These are phyloP conservation scores for Amblyopsis hoosieri DNA, from an alignment of 2,797 vertebrate genomes.

Conservation along the genomic window DNA sequence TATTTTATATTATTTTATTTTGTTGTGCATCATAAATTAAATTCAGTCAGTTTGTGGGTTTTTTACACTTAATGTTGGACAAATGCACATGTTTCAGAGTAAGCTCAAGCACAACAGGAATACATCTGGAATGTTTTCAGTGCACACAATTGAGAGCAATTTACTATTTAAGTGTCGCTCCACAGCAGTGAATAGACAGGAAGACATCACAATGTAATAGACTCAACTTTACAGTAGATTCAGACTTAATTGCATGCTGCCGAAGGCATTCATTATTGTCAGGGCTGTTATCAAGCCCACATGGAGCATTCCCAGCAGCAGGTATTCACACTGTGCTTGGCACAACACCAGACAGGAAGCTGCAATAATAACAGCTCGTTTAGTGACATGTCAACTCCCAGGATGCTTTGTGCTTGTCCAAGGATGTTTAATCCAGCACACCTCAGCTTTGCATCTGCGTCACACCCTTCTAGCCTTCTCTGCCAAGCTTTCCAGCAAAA, in stretches of 20 bases:
- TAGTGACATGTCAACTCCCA: conserved; percentile 25
- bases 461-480: conserved; percentile 23
- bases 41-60: conserved; percentile 39
- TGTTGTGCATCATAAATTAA: conserved; percentile 42
- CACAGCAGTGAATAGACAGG: conserved; percentile 30
- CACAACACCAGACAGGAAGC: conserved; percentile 53
- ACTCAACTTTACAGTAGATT: conserved; percentile 37
- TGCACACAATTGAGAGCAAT: conserved; percentile 11
- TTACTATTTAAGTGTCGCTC: conserved; percentile 8
- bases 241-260: conserved; percentile 20
- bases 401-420: conserved; percentile 17
- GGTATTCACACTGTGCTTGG: conserved; percentile 42
- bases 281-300: conserved; percentile 34
- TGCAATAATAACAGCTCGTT: conserved; percentile 48
- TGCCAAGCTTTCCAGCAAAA: conserved; percentile 51
- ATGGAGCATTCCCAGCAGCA: conserved; percentile 32
- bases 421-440: not conserved
- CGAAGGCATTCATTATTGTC: conserved; percentile 16
- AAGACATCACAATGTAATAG: conserved; percentile 42
- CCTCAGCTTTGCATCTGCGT: conserved; percentile 34
- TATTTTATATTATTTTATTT: conserved; percentile 43
- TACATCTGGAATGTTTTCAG: conserved; percentile 38
- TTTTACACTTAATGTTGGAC: conserved; percentile 23
- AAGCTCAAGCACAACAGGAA: conserved; percentile 13
- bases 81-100: conserved; percentile 20